phyloP scores from a whole-genome alignment of 2,888 invertebrate genomes.

The Dryocosmus kuriphilus region DNA sequence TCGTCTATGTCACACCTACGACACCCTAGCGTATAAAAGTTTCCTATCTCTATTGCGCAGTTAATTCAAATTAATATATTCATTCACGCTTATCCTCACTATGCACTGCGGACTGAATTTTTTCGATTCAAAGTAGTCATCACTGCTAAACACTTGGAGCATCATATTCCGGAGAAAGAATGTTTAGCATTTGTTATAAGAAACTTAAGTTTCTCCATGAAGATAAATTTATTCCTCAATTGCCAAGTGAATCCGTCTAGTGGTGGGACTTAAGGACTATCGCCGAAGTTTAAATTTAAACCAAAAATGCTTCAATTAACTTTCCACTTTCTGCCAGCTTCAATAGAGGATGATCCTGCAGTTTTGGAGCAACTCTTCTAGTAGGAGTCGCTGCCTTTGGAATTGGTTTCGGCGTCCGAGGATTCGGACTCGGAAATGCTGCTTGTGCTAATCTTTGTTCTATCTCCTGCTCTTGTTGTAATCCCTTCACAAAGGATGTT shows the following conservation, averaged over 20 bases:
- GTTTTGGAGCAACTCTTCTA: constrained; percentile 79
- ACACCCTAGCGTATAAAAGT: constrained; percentile 67
- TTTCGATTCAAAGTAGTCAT: neutral
- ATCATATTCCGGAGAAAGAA: constrained; percentile 7
- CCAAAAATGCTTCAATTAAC: constrained; percentile 55
- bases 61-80: constrained; percentile 64
- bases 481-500: constrained; percentile 98
- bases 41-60: constrained; percentile 57
- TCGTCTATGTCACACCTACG: constrained; percentile 65
- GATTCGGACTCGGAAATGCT: constrained; percentile 78
- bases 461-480: constrained; percentile 99
- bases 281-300: constrained; percentile 42
- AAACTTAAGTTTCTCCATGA: neutral
- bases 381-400: constrained; percentile 80
- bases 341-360: constrained; percentile 76
- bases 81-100: constrained; percentile 60
- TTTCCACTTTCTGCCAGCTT: constrained; percentile 77
- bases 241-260: neutral
- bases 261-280: constrained; percentile 8
- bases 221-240: neutral
- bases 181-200: neutral
- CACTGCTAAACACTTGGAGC: constrained; percentile 31
- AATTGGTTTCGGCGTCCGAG: constrained; percentile 79
- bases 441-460: constrained; percentile 91
- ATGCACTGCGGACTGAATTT: constrained; percentile 54